Evolutionary conservation across 2,888 invertebrate species (phyloP), one percentile per base, ranked within the genome.

Genomic region (Sarcophaga caerulescens): DNA sequence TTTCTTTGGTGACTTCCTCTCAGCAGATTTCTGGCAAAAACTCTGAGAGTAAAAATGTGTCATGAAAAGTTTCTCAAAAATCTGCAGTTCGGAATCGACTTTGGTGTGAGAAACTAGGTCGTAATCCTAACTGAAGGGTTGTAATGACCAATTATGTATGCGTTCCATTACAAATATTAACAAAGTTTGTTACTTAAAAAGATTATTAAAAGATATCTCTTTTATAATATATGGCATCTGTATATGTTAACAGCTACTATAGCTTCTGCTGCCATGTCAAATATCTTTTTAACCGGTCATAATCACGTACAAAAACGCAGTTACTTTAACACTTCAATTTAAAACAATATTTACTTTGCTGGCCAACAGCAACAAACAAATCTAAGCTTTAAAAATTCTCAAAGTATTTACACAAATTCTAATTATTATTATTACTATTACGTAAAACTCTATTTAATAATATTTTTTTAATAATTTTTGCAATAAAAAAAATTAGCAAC

Each of bases 241-340:
- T 14, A 52, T 60, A 5, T 60, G 60, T 69, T 69, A 69, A 23
- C 14, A 23, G 59, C 57, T 57, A 70, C 23, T 25, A 21, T 17
- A 62, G 63, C 74, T 45, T 73, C 62, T 23, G 63, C 25, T 74
- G 74, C 47, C 62, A 47, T 63, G 47, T 47, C 74, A 63, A 74
- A 74, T 63, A 47, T 52, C 14, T 62, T 44, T 62, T n/a, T 4
- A 69, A 14, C 45, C 23, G 47, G 17, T 23, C 80, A 78, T 70
- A 11, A 70, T 65, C 65, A 60, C 62, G 17, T 52, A 63, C 52
- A 68, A 60, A n/a, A n/a, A 25, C 17, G 23, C 17, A 12, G 19
- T n/a, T 66, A 66, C 44, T 47, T 12, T 17, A 44, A 44, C 11
- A 12, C 6, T 6, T 44, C 35, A 35, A 35, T 35, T 35, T 35